Base-by-base conservation (phyloP, 2,113 vertebrate genomes). In the Zootoca vivipara region DNA sequence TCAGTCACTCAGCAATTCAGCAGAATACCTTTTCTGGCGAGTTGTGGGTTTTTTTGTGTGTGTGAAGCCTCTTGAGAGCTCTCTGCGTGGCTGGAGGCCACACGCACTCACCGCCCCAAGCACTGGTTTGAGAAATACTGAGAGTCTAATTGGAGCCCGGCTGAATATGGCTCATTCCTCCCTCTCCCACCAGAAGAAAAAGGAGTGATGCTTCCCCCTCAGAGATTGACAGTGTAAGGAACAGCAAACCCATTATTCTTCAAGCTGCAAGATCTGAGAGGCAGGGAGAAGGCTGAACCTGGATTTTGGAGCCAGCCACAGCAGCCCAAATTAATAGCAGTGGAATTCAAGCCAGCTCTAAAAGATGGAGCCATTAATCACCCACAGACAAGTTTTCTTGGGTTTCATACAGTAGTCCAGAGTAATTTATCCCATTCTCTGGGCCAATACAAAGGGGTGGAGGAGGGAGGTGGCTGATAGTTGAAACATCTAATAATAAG, bases 111-210 rank as follows among this genome's bases (percentile, higher is more conserved):
- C 79, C 64, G 30, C 42, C 28, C 56, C 20, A 30, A 74, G 10
- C 3, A 4, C 20, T 20, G 15, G 26, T 35, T 56, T 81, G 65
- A 69, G 52, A 90, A 80, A 75, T 58, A 7, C 5, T 78, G 74
- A 67, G 1, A 9, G 30, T 42, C 78, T 6, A 33, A 83, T 20
- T 62, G 56, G 87, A 82, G 24, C 85, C 40, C 65, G 81, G 67
- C 7, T 35, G 56, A 0, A 0, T 0, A 0, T 40, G 7, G 38
- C 33, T 90, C 0, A 0, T 35, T 6, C 16, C 67, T 67, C 64
- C 75, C 85, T 75, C 40, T 67, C 75, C 24, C 22, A 22, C 38
- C 64, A 6, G 0, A 2, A n/a, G 73, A n/a, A 72, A 90, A 64
- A 89, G n/a, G 9, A 62, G 26, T 2, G 9, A 52, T 62, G 2